phyloP scores from a whole-genome alignment of 2,888 invertebrate species.

The Parapristionchus giblindavisi region DNA sequence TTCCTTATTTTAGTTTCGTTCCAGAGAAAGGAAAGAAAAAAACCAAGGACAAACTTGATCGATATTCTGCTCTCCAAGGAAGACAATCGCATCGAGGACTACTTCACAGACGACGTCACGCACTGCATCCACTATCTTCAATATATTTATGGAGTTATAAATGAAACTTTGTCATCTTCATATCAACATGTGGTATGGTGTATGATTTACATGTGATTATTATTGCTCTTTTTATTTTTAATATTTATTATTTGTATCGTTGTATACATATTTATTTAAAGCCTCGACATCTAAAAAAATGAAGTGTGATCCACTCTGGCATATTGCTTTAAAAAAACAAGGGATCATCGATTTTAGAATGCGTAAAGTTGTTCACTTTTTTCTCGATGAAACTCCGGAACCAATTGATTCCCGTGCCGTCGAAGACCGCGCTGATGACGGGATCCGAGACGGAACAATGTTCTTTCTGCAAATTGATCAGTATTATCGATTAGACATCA shows the following conservation, averaged over 20 bases:
- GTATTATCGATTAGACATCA: too few species aligned
- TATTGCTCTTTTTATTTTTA: background rate
- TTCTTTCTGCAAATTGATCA: constrained; percentile 32
- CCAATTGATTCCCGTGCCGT: constrained; percentile 19
- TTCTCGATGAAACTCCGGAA: constrained; percentile 24
- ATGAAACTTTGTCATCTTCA: too few species aligned
- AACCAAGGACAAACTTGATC: background rate
- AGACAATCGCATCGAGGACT: constrained; percentile 29
- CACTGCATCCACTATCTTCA: constrained; percentile 16
- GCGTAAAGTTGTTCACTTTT: too few species aligned
- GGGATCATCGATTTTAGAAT: too few species aligned
- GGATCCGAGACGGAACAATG: constrained; percentile 22
- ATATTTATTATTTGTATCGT: constrained; percentile 1
- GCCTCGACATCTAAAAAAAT: too few species aligned
- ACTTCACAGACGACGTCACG: constrained; percentile 34
- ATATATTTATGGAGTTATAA: background rate
- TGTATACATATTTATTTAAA: too few species aligned
- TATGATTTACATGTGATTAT: too few species aligned
- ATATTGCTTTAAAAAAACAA: too few species aligned
- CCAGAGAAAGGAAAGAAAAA: too few species aligned
- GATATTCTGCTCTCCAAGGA: constrained; percentile 23
- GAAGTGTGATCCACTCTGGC: too few species aligned
- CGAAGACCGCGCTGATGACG: constrained; percentile 2
- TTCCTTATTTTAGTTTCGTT: too few species aligned
- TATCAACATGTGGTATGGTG: too few species aligned